These are phyloP conservation scores for Solenopsis fugax DNA, from an alignment of 1,140 invertebrate species.

Conservation along the genomic window DNA sequence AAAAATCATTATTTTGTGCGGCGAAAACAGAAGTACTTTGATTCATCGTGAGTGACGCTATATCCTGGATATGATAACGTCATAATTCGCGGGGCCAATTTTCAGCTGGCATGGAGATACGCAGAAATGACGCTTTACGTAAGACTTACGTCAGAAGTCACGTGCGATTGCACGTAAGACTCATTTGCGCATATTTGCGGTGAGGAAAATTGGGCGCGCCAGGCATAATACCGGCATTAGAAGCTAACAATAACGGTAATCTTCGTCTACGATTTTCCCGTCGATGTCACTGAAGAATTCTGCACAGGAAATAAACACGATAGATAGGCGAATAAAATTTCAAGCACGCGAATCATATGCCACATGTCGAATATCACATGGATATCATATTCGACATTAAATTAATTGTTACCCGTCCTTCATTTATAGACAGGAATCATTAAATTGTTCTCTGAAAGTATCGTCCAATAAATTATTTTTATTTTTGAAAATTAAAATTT, in stretches of 20 bases:
- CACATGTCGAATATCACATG: not conserved
- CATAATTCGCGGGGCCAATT: constrained; percentile 54
- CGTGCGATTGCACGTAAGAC: constrained; percentile 56
- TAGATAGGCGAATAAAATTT: constrained; percentile 10
- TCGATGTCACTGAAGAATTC: constrained; percentile 9
- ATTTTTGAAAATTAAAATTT: constrained; percentile 21
- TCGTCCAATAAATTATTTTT: not conserved
- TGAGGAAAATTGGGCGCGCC: constrained; percentile 60
- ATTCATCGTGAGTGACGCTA: constrained; percentile 14
- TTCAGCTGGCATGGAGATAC: constrained; percentile 23
- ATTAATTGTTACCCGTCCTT: constrained; percentile 22
- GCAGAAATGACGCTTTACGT: constrained; percentile 37
- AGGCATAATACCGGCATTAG: constrained; percentile 38
- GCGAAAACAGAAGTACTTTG: not conserved
- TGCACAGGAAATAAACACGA: not conserved
- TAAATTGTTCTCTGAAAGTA: not conserved
- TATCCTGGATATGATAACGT: constrained; percentile 37
- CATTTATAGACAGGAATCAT: not conserved
- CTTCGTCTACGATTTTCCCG: constrained; percentile 37
- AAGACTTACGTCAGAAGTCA: constrained; percentile 57
- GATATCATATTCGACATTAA: constrained; percentile 1
- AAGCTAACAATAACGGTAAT: constrained; percentile 60
- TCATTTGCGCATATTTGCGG: constrained; percentile 62
- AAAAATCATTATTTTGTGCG: not conserved
- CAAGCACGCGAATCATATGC: not conserved